Base-by-base conservation (phyloP, 2,797 vertebrate species). In the Hippocampus kuda region DNA sequence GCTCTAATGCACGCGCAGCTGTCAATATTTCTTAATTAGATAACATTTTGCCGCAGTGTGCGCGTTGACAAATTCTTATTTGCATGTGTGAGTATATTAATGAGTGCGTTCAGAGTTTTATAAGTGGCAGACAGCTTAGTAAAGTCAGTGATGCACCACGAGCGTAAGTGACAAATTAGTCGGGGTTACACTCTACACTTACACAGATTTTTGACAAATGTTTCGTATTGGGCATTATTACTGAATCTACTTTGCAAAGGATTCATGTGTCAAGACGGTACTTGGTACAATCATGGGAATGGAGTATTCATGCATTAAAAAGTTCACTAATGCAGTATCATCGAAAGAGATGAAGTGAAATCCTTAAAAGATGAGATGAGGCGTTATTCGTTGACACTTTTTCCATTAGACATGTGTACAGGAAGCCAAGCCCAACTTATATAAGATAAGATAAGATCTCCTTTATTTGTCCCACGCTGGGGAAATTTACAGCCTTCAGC, bases 21-120 rank as follows among this genome's bases (percentile, higher is more conserved):
- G 62, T 75, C 53, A 48, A 65, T 59, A 72, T 62, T 41, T 76
- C 56, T 74, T 72, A 68, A 84, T 79, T 57, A 71, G 70, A 67
- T 42, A 8, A 42, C 44, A 70, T 62, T 68, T 61, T 5, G 18
- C n/a, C 60, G n/a, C 18, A 74, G 72, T 24, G 54, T 22, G 2
- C 22, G 48, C 77, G 64, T 72, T 73, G 41, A 69, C 51, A 72
- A 62, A 74, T 66, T 46, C 8, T 64, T 67, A 75, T 69, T 72
- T 76, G 71, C 61, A 66, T 53, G 65, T 77, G 71, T 73, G 44
- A 16, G 66, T 53, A n/a, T 74, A 57, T 66, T 66, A 63, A n/a
- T 69, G 38, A 18, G 41, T 66, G 60, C 13, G 7, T 62, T 54
- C 18, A 9, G 48, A 69, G 66, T 82, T 68, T 24, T 16, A 24